Evolutionary conservation across 2,113 vertebrate genomes (phyloP).

Genomic region (Colossoma macropomum): DNA sequence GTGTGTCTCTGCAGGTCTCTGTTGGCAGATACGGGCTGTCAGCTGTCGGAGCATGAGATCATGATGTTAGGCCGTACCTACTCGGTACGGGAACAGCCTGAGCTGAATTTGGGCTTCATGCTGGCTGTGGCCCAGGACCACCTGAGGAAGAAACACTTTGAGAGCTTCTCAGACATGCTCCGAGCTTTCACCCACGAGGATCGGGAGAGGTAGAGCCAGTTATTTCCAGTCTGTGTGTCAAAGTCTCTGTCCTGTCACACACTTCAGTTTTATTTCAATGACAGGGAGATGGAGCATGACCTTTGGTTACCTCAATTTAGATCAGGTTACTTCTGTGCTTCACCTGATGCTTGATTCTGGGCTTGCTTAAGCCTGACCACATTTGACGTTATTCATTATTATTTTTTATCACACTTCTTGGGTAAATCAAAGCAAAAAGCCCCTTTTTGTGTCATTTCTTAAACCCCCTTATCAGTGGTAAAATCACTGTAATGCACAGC

Average conservation of each 20-base stretch:
- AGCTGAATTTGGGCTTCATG: constrained; percentile 69
- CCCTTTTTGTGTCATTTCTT: too few species aligned
- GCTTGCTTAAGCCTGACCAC: not conserved
- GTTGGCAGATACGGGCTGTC: constrained; percentile 70
- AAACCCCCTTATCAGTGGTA: too few species aligned
- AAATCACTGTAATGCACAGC: too few species aligned
- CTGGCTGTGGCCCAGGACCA: constrained; percentile 81
- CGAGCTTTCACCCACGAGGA: constrained; percentile 77
- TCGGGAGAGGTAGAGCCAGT: constrained; percentile 76
- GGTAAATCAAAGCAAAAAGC: not conserved
- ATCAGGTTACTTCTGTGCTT: not conserved
- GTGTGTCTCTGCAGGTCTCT: constrained; percentile 75
- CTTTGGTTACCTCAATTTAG: not conserved
- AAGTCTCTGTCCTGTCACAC: not conserved
- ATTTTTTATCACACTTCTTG: not conserved
- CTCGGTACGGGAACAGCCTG: constrained; percentile 59
- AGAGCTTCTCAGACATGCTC: constrained; percentile 78
- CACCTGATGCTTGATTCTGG: not conserved
- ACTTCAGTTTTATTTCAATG: not conserved
- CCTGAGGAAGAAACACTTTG: constrained; percentile 85
- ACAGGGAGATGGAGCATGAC: not conserved
- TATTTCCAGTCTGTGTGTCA: not conserved
- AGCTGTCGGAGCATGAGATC: constrained; percentile 85
- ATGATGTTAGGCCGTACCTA: constrained; percentile 83
- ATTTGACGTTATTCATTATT: not conserved